Base-by-base conservation (phyloP, 37 sponge, comb jelly and placozoan species). In the Oopsacas minuta region DNA sequence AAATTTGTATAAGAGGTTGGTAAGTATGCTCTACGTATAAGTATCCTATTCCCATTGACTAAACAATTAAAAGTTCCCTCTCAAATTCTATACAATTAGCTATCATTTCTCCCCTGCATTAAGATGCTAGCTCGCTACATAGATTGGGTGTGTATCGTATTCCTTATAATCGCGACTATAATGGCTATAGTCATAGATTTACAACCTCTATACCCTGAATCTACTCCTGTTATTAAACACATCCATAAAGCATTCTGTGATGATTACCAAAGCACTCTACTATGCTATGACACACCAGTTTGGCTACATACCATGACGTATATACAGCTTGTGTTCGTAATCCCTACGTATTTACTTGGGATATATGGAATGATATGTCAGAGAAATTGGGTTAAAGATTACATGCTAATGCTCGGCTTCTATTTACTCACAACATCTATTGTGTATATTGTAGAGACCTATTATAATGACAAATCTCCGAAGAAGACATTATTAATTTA, bases 391-490 rank as follows among this genome's bases (percentile, higher is more conserved):
- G 75, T 61, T 7, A 10, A 34, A 3, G 75, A 61, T n/a, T 34
- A 25, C 22, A 61, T 61, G 75, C 22, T 61, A 5, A 61, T 61
- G 28, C 7, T 61, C 17, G 75, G 75, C 3, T 61, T 61, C 28
- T 61, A 61, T n/a, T 61, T 25, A 3, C 75, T n/a, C 22, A 61
- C 75, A 10, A 61, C 28, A 10, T 32, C 75, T 3, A 10, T 12
- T 12, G 75, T 61, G 28, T 61, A 61, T n/a, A 61, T 61, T 10
- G 75, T 61, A n/a, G 75, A 61, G 75, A 61, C 75, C 22, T 61
- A 20, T 34, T 61, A 61, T n/a, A 61, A 61, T 61, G 75, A 61
- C 75, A 20, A 25, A 32, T 61, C 75, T 61, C 75, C 75, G 20
- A 25, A 32, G 17, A 61, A 61, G 22, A 61, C 28, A 34, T 7